phyloP scores from a whole-genome alignment of 1,140 invertebrate genomes.

The Lethrus apterus region DNA sequence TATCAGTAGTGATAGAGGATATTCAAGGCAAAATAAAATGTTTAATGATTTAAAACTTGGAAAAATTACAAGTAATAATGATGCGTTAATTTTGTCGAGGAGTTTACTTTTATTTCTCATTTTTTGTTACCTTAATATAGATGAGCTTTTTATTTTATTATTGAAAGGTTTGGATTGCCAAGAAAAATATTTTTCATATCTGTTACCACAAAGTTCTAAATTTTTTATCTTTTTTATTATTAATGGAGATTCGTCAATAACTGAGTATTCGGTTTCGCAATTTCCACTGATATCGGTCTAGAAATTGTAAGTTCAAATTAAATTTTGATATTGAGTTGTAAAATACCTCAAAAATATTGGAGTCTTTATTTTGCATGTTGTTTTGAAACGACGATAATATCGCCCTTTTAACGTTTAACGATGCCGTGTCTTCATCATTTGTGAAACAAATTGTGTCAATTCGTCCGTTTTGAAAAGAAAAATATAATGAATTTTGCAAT shows the following conservation, averaged over 20 bases:
- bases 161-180: slow-evolving; percentile 49
- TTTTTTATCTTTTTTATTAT: slow-evolving; percentile 55
- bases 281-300: slow-evolving; percentile 58
- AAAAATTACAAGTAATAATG: no score
- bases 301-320: background rate
- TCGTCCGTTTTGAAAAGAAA: slow-evolving; percentile 50
- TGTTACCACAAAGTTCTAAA: slow-evolving; percentile 49
- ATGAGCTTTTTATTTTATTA: no score
- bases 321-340: slow-evolving; percentile 20
- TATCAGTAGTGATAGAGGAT: no score
- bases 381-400: slow-evolving; percentile 63
- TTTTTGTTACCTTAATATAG: no score
- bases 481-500: slow-evolving; percentile 8
- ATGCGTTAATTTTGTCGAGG: no score
- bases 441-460: slow-evolving; percentile 50
- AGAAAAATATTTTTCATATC: slow-evolving; percentile 49
- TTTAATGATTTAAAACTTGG: slow-evolving; percentile 4
- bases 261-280: slow-evolving; percentile 53
- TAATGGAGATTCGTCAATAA: slow-evolving; percentile 45
- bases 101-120: no score
- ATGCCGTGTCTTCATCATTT: slow-evolving; percentile 47
- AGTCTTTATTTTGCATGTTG: slow-evolving; percentile 54
- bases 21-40: slow-evolving; percentile 8
- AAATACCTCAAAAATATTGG: slow-evolving; percentile 43
- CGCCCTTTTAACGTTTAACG: slow-evolving; percentile 60